Percentiles rank a stretch among this genome's conserved stretches.
Evolutionary conservation across 2,888 invertebrate species (phyloP).

Genomic region (Leptodirus hochenwartii): DNA sequence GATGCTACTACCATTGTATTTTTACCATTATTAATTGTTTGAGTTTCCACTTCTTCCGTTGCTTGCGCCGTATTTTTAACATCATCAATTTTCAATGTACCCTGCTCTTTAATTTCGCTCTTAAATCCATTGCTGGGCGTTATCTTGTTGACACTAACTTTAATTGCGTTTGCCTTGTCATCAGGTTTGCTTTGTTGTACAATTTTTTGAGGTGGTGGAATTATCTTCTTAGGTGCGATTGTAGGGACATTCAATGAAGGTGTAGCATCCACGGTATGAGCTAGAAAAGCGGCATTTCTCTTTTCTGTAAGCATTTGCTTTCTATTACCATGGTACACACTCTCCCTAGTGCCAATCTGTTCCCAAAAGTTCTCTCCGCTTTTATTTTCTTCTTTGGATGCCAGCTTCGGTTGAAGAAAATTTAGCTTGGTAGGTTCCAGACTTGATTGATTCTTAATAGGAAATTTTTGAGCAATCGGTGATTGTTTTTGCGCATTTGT

Average conservation of each 20-base stretch:
- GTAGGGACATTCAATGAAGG: too few relatives aligned
- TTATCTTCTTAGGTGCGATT: too few relatives aligned
- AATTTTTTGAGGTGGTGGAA: too few relatives aligned
- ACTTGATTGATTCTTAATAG: constrained; percentile 1
- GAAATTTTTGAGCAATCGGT: constrained; percentile 1
- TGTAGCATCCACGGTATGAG: too few relatives aligned
- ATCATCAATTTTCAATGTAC: neutral
- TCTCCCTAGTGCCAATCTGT: constrained; percentile 43
- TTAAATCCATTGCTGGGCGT: constrained; percentile 2
- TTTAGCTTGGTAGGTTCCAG: constrained; percentile 1
- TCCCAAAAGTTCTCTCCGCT: constrained; percentile 44
- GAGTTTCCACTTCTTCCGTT: constrained; percentile 1
- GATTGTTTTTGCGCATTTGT: constrained; percentile 2
- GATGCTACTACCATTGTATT: neutral
- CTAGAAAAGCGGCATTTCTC: constrained; percentile 2
- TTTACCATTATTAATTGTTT: constrained; percentile 1
- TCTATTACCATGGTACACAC: constrained; percentile 30
- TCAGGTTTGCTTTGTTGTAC: too few relatives aligned
- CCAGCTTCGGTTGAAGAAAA: constrained; percentile 11
- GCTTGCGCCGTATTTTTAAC: neutral
- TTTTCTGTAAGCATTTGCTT: constrained; percentile 12
- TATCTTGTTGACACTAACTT: neutral
- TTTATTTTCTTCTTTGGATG: constrained; percentile 13
- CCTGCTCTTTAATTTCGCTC: constrained; percentile 1
- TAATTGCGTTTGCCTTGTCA: neutral